Evolutionary conservation across 23 tunicate genomes (phyloP).

Genomic region (Corella eumyota): DNA sequence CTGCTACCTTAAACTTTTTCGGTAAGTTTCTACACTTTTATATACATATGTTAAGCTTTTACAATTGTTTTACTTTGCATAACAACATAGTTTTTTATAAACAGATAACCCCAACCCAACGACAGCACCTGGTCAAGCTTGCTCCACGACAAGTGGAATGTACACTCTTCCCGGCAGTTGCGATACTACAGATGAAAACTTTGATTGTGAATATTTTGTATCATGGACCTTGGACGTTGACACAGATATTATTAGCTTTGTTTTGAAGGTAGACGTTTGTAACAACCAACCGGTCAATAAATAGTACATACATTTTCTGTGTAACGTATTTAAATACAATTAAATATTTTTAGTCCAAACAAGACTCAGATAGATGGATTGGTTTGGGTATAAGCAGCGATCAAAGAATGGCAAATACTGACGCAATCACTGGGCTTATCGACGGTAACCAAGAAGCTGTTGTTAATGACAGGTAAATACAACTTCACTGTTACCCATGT

Average conservation of each 20-base stretch:
- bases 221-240: constrained; percentile 6
- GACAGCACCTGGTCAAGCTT: not conserved
- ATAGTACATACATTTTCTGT: too few species aligned
- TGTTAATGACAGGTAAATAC: constrained; percentile 35
- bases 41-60: too few species aligned
- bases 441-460: constrained; percentile 13
- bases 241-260: constrained; percentile 6
- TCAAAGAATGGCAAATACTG: constrained; percentile 24
- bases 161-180: constrained; percentile 10
- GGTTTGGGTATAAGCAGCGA: constrained; percentile 46
- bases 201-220: constrained; percentile 21
- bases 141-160: not conserved
- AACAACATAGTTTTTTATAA: not conserved
- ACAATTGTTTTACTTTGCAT: not conserved
- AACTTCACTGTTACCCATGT: too few species aligned
- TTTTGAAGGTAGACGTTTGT: constrained; percentile 13
- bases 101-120: not conserved
- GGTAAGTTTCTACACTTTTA: too few species aligned
- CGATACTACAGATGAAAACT: not conserved
- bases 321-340: too few species aligned
- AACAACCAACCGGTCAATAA: too few species aligned
- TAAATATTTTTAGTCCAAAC: constrained; percentile 13
- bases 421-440: constrained; percentile 33
- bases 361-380: constrained; percentile 17
- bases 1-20: constrained; percentile 34